These are phyloP conservation scores for Eilema sororculum DNA, from an alignment of 2,888 invertebrate genomes.

Conservation along the genomic window DNA sequence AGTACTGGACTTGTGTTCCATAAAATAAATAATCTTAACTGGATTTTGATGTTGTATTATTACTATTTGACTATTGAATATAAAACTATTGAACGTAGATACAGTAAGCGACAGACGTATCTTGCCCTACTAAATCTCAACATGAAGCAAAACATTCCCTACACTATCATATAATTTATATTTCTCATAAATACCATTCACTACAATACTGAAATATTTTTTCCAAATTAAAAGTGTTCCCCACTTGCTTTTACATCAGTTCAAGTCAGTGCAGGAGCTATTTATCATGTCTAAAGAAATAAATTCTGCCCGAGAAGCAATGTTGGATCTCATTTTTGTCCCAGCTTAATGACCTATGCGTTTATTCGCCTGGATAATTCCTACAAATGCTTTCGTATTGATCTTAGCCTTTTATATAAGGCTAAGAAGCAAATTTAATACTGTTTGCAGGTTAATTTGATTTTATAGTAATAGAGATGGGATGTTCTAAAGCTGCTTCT, in stretches of 20 bases:
- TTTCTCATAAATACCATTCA: no score
- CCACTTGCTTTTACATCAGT: background rate
- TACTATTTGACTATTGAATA: no score
- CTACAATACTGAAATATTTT: background rate
- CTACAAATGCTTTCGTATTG: constrained; percentile 12
- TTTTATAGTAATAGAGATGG: background rate
- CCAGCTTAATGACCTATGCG: constrained; percentile 7
- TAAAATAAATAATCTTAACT: no score
- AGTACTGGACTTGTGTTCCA: no score
- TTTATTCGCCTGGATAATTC: constrained; percentile 11
- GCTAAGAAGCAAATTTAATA: constrained; percentile 24
- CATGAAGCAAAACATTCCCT: no score
- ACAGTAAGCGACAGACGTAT: no score
- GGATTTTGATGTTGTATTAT: no score
- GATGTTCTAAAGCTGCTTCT: background rate
- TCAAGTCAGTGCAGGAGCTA: background rate
- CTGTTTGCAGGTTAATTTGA: constrained; percentile 30
- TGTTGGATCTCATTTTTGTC: constrained; percentile 2
- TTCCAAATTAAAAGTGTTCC: background rate
- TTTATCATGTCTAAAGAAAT: constrained; percentile 17
- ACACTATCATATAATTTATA: no score
- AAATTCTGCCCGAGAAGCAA: constrained; percentile 10
- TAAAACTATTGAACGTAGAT: no score
- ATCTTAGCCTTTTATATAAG: constrained; percentile 10
- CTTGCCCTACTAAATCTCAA: no score